Evolutionary conservation across 2,113 vertebrate genomes (phyloP), one percentile per base, ranked within the genome.

Genomic region (Neofelis nebulosa): DNA sequence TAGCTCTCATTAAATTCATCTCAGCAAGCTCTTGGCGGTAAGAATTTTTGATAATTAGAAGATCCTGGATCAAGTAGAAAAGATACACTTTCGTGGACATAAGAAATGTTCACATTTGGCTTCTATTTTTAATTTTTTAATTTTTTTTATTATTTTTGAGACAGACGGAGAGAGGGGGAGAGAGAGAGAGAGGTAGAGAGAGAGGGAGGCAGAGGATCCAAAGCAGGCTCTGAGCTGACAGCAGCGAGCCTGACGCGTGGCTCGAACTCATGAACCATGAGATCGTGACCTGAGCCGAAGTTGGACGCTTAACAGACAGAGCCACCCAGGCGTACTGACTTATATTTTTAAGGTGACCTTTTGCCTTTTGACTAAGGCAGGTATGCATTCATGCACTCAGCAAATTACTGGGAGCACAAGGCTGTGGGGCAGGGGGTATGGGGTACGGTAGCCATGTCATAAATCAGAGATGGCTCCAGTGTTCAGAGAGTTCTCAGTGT

Each of bases 11-110:
- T 57, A 74, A 55, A 41, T 80, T 97, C 92, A 68, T 65, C 7
- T 83, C 25, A 69, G 25, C 71, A 36, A 96, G 41, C 10, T 50
- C 38, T 87, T 41, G 25, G 11, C 76, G 4, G 31, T 76, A 63
- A 86, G 38, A 91, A 87, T 52, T 71, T 87, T 50, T 95, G 31
- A 89, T 79, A 68, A 61, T 84, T 41, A 68, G 55, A 76, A 97
- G 31, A 52, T 94, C 23, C n/a, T 74, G 31, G 50, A 69, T 96
- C 23, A 92, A 85, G 41, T 81, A 15, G 65, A 74, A 84, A 91
- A 55, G 36, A 38, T 57, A 27, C 19, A 81, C 41, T 79, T 89
- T 31, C 18, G 84, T 57, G 21, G 21, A 50, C 68, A 25, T 61
- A 85, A 93, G 48, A 69, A 88, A 31, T 63, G 36, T 41, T 86